Percentiles rank a stretch among this genome's conserved stretches.
Conservation (phyloP, 2,113 vertebrate genomes). For the Corythaixoides concolor region DNA sequence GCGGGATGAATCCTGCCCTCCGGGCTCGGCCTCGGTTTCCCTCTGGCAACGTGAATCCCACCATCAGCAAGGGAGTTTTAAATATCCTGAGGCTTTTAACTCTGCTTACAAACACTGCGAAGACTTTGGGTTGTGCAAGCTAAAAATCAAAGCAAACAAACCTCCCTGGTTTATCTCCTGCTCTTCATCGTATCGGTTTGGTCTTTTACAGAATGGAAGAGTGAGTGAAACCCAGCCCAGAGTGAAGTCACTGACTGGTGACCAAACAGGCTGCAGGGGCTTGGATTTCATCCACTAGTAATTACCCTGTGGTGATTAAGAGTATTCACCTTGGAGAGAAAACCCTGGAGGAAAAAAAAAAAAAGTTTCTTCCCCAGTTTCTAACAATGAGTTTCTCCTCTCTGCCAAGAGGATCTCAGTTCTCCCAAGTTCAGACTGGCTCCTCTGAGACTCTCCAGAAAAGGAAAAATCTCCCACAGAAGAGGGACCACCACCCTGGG, state of each 20-base stretch:
- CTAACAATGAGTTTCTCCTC: neutral
- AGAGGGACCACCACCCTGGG: neutral
- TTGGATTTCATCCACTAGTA: conserved; percentile 31
- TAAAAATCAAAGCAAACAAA: neutral
- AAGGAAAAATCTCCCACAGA: neutral
- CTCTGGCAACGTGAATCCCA: fast-evolving
- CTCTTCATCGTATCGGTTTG: neutral
- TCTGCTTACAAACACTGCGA: neutral
- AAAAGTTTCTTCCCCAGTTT: neutral
- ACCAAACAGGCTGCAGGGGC: neutral
- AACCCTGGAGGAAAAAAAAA: neutral
- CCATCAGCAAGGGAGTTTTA: neutral
- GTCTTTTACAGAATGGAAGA: neutral
- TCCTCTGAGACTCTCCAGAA: neutral
- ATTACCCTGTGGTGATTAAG: conserved; percentile 9
- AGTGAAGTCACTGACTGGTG: conserved; percentile 29
- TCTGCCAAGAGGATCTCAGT: neutral
- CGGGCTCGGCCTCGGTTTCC: fast-evolving
- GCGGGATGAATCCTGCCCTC: neutral
- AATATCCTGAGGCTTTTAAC: neutral
- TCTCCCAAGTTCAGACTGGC: neutral
- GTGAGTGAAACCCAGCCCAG: neutral
- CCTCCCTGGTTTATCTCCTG: neutral
- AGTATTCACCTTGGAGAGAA: neutral
- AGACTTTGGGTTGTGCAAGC: neutral